phyloP scores from a whole-genome alignment of 2,888 invertebrate species.

The Eristalinus sepulchralis region DNA sequence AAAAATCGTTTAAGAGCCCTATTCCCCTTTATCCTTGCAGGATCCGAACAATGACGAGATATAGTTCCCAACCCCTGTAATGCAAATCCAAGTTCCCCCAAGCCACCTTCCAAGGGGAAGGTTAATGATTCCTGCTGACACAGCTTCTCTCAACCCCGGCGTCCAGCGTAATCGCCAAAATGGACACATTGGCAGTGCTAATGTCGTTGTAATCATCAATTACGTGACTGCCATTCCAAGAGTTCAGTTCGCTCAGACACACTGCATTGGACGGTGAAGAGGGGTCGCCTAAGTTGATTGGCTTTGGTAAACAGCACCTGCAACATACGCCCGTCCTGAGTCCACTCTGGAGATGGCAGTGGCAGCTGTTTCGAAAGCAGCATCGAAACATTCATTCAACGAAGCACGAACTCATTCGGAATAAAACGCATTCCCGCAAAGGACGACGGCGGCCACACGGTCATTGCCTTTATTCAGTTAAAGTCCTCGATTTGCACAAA shows the following conservation, averaged over 20 bases:
- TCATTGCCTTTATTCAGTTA: background rate
- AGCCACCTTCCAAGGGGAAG: no score
- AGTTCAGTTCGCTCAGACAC: background rate
- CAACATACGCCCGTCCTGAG: background rate
- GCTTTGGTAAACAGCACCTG: background rate
- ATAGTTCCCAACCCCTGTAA: no score
- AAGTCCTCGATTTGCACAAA: conserved; percentile 44
- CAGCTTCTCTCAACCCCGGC: background rate
- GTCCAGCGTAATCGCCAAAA: background rate
- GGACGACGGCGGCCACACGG: background rate
- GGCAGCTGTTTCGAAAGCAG: background rate
- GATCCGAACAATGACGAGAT: no score
- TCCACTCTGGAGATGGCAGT: background rate
- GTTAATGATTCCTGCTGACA: no score
- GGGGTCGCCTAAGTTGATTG: background rate
- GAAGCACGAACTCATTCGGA: background rate
- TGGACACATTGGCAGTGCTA: background rate
- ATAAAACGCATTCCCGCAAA: background rate
- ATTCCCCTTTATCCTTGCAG: no score
- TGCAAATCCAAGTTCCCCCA: no score
- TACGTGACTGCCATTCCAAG: background rate
- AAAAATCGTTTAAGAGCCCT: no score
- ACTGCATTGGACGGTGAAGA: background rate
- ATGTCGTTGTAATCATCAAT: background rate
- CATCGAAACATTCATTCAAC: background rate